A percentile compares a stretch with the other conserved stretches of the same genome.
phyloP scores from a whole-genome alignment of 2,888 invertebrate genomes.

The Nebria salina region DNA sequence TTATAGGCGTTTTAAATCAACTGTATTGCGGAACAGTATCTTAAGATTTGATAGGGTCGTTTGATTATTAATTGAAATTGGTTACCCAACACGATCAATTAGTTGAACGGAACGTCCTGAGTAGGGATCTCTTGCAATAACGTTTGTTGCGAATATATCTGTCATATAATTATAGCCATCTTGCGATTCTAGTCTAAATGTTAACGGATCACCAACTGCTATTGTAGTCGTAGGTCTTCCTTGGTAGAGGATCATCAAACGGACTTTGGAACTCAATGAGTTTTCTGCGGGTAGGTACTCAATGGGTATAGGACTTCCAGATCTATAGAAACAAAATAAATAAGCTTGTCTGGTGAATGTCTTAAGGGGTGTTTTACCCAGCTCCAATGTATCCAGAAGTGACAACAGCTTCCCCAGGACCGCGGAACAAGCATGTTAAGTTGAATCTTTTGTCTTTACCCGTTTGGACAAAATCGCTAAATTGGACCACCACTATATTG shows the following conservation, averaged over 20 bases:
- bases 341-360: background rate
- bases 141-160: slow-evolving; percentile 93
- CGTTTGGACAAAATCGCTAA: slow-evolving; percentile 92
- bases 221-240: slow-evolving; percentile 92
- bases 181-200: slow-evolving; percentile 88
- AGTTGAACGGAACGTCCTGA: slow-evolving; percentile 89
- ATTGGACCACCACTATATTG: slow-evolving; percentile 93
- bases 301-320: slow-evolving; percentile 91
- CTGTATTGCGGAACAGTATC: background rate
- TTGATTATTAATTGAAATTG: background rate
- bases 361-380: slow-evolving; percentile 69
- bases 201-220: slow-evolving; percentile 90
- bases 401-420: slow-evolving; percentile 92
- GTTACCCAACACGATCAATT: slow-evolving; percentile 88
- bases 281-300: slow-evolving; percentile 93
- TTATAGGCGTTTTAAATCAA: no score
- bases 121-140: slow-evolving; percentile 91
- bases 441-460: slow-evolving; percentile 91
- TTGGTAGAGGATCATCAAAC: slow-evolving; percentile 86
- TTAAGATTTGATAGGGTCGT: no score
- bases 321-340: slow-evolving; percentile 67
- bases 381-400: slow-evolving; percentile 93
- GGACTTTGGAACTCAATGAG: slow-evolving; percentile 87
- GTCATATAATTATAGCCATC: slow-evolving; percentile 88
- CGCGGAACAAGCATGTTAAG: slow-evolving; percentile 89